phyloP scores from a whole-genome alignment of 2,888 invertebrate genomes.

The Chouioia cunea region DNA sequence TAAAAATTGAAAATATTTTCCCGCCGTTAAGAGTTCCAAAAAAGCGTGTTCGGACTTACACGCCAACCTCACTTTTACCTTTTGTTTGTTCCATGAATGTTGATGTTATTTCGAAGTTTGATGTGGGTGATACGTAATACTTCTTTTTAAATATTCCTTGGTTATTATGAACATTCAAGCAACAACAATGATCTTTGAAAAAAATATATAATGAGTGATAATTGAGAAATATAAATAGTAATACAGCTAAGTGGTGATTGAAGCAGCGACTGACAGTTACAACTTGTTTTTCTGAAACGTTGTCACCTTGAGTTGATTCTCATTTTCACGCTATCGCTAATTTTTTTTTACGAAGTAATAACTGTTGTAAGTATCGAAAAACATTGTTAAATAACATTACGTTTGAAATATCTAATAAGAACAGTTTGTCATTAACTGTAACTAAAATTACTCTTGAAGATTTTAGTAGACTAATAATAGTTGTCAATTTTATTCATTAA shows the following conservation, averaged over 20 bases:
- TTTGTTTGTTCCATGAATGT: conserved; percentile 2
- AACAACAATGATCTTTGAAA: background rate
- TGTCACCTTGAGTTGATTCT: conserved; percentile 13
- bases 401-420: too few relatives aligned
- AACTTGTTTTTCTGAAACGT: conserved; percentile 1
- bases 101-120: background rate
- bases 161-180: too few relatives aligned
- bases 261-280: too few relatives aligned
- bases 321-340: conserved; percentile 3
- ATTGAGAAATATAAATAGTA: too few relatives aligned
- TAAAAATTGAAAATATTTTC: conserved; percentile 21
- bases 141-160: background rate
- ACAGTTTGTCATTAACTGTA: too few relatives aligned
- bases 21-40: conserved; percentile 5
- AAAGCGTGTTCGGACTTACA: background rate
- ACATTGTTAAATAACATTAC: background rate
- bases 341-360: conserved; percentile 18
- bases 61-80: conserved; percentile 33
- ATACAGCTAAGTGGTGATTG: too few relatives aligned
- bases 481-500: too few relatives aligned
- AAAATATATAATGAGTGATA: too few relatives aligned
- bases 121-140: background rate
- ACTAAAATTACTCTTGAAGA: too few relatives aligned
- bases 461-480: too few relatives aligned
- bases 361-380: background rate